Evolutionary conservation across 1,140 invertebrate genomes (phyloP), one percentile per base, ranked within the genome.

Genomic region (Pseudomyrmex sp.): DNA sequence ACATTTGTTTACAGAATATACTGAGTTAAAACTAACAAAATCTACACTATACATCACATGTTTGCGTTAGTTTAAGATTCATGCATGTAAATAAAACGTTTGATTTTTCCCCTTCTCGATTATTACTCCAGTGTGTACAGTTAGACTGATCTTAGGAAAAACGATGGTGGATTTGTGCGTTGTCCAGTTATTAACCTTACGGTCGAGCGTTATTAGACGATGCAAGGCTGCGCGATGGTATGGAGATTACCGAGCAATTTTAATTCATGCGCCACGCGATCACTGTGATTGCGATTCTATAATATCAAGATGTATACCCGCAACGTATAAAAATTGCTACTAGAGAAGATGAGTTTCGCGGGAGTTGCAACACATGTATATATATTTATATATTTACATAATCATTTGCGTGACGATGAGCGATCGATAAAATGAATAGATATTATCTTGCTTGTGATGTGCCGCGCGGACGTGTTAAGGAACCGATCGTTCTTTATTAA

Each of bases 161-260:
- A 75, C 54, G 63, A 82, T 79, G 83, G 63, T 58, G 83, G 73
- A 88, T 61, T 56, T 83, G 59, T 56, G 82, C 65, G 61, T 76
- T 83, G 50, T 83, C 61, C 73, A 65, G 73, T 83, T 77, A 83
- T 83, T 83, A 83, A 83, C 73, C 73, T 83, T 56, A 65, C 48
- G 82, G 82, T 83, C 82, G 58, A 65, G 62, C 44, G 62, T 35
- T 52, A 83, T 83, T 83, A 65, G 82, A 48, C 46, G 74, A 13
- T 54, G 66, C n/a, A 62, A 82, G 46, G 15, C 63, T 82, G 58
- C 61, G 18, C 46, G 66, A 66, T 58, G 50, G 46, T 46, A 52
- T 75, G 48, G n/a, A 44, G 75, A 62, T 75, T 58, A 1, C 73
- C 44, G 18, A 59, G 44, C 70, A 82, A 82, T 74, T 75, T 61